Percentiles rank a stretch among this genome's conserved stretches.
phyloP scores from a whole-genome alignment of 2,797 vertebrate genomes.

The Tokudaia tokunoshimensis region DNA sequence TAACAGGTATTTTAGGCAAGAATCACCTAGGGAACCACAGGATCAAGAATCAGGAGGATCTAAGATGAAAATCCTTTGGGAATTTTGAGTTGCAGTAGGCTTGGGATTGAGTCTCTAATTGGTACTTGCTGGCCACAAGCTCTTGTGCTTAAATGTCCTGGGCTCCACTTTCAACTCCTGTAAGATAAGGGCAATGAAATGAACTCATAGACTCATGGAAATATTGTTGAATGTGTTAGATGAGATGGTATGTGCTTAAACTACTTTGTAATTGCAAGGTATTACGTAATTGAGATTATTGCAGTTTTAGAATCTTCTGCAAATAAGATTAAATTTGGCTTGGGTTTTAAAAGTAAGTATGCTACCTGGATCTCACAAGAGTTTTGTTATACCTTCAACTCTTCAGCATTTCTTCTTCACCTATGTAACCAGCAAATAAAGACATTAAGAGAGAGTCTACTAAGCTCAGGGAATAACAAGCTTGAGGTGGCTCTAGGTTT shows the following conservation, averaged over 20 bases:
- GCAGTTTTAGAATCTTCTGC: constrained; percentile 36
- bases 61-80: background rate
- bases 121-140: background rate
- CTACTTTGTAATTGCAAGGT: constrained; percentile 15
- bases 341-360: background rate
- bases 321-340: background rate
- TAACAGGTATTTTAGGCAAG: background rate
- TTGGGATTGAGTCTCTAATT: background rate
- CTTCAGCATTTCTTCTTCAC: background rate
- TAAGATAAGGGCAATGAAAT: background rate
- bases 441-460: background rate
- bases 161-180: background rate
- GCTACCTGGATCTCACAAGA: background rate
- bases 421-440: background rate
- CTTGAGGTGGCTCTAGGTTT: background rate
- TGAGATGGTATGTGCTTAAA: constrained; percentile 21
- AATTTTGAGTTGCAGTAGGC: background rate
- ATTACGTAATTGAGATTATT: constrained; percentile 54
- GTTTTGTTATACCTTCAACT: background rate
- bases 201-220: background rate
- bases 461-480: background rate
- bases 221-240: constrained; percentile 13
- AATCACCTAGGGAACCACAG: background rate
- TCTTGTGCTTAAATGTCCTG: background rate
- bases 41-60: background rate